phyloP scores from a whole-genome alignment of 2,888 invertebrate genomes.

The Polylopha cassiicola region DNA sequence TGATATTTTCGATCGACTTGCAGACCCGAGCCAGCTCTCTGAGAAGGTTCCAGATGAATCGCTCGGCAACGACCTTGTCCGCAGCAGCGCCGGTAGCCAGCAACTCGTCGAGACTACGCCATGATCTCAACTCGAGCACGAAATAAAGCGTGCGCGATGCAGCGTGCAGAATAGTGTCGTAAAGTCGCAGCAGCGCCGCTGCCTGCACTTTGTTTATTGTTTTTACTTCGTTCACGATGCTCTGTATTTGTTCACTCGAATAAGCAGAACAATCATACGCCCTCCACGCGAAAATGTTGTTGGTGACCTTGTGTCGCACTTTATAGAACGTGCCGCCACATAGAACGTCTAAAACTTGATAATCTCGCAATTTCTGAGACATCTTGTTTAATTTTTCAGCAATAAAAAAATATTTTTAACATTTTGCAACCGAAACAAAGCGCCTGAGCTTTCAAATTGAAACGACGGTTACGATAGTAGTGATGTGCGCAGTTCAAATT shows the following conservation, averaged over 20 bases:
- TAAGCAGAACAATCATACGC: slow-evolving; percentile 66
- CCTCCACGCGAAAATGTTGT: slow-evolving; percentile 71
- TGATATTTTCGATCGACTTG: slow-evolving; percentile 45
- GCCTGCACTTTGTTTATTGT: slow-evolving; percentile 55
- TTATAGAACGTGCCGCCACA: slow-evolving; percentile 71
- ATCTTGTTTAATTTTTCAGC: slow-evolving; percentile 44
- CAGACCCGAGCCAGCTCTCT: slow-evolving; percentile 56
- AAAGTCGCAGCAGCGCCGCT: slow-evolving; percentile 57
- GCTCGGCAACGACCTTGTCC: slow-evolving; percentile 53
- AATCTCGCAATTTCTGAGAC: slow-evolving; percentile 66
- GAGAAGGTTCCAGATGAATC: slow-evolving; percentile 62
- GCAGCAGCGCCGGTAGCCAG: slow-evolving; percentile 47
- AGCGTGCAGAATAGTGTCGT: slow-evolving; percentile 66
- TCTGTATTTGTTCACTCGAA: slow-evolving; percentile 63
- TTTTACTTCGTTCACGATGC: slow-evolving; percentile 63
- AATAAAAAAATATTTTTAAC: slow-evolving; percentile 39
- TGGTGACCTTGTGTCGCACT: slow-evolving; percentile 73
- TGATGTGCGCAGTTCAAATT: slow-evolving; percentile 35
- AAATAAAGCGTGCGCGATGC: slow-evolving; percentile 69
- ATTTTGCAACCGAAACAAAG: slow-evolving; percentile 69
- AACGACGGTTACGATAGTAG: slow-evolving; percentile 53
- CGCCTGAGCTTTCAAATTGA: slow-evolving; percentile 50
- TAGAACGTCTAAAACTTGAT: slow-evolving; percentile 72
- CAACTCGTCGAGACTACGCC: slow-evolving; percentile 59
- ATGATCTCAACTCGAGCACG: slow-evolving; percentile 63